phyloP scores from a whole-genome alignment of 2,797 vertebrate species.

The Sarcophilus harrisii region DNA sequence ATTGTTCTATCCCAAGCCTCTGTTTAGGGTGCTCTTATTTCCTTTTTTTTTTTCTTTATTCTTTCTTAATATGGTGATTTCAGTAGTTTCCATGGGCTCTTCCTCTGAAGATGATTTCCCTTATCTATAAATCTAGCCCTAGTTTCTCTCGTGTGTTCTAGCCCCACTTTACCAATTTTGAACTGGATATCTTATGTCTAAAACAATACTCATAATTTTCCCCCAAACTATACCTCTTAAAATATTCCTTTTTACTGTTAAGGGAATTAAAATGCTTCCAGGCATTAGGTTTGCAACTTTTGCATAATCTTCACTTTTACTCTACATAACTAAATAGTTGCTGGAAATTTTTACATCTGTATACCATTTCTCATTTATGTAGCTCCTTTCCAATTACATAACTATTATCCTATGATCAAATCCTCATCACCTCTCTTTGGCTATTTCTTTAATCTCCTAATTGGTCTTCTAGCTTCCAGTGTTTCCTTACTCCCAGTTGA shows the following conservation, averaged over 20 bases:
- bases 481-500: neutral
- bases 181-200: neutral
- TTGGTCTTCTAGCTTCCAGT: neutral
- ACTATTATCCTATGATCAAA: neutral
- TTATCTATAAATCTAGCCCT: neutral
- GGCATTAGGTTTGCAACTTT: neutral
- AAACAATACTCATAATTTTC: neutral
- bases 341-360: neutral
- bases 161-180: neutral
- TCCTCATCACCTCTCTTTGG: neutral
- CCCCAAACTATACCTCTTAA: neutral
- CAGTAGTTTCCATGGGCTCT: neutral
- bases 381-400: neutral
- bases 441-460: neutral
- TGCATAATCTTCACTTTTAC: neutral
- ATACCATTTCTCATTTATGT: neutral
- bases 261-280: neutral
- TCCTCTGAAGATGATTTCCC: neutral
- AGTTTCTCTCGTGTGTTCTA: neutral
- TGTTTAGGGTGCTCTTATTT: neutral
- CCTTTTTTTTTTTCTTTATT: neutral
- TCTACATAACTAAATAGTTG: neutral
- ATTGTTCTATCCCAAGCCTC: neutral
- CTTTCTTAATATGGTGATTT: neutral
- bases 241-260: neutral